Percentiles rank a stretch among this genome's conserved stretches.
phyloP scores from a whole-genome alignment of 2,888 invertebrate genomes.

The Acleris emargana region DNA sequence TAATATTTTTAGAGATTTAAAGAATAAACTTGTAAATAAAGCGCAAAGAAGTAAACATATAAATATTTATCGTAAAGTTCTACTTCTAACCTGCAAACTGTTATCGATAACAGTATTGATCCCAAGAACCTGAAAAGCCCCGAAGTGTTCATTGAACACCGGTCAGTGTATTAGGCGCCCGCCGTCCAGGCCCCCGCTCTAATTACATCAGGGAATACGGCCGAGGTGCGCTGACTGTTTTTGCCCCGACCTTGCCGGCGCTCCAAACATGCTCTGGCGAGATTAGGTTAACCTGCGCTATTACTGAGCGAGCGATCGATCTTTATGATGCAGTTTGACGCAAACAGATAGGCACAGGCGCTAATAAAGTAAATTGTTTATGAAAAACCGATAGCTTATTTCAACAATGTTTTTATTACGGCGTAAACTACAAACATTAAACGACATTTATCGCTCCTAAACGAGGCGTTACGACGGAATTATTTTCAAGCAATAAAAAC shows the following conservation, averaged over 20 bases:
- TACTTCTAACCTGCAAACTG: not conserved
- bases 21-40: no score
- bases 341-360: slow-evolving; percentile 18
- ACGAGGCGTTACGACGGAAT: slow-evolving; percentile 5
- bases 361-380: not conserved
- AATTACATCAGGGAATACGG: slow-evolving; percentile 80
- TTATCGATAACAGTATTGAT: slow-evolving; percentile 2
- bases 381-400: not conserved
- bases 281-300: slow-evolving; percentile 37
- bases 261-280: slow-evolving; percentile 40
- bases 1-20: no score
- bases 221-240: slow-evolving; percentile 57
- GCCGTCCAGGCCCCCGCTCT: slow-evolving; percentile 64
- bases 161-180: slow-evolving; percentile 73
- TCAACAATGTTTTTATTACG: not conserved
- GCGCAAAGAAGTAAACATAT: no score
- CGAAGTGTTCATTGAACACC: slow-evolving; percentile 60
- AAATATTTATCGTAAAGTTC: no score
- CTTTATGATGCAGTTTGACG: slow-evolving; percentile 32
- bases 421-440: slow-evolving; percentile 5
- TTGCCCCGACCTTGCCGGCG: slow-evolving; percentile 52
- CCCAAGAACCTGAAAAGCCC: slow-evolving; percentile 44
- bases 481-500: slow-evolving; percentile 21
- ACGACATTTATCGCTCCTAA: slow-evolving; percentile 6
- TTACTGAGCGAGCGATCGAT: slow-evolving; percentile 28